Percentiles rank a stretch among this genome's conserved stretches.
These are phyloP conservation scores for Anas georgica DNA, from an alignment of 2,797 vertebrate genomes.

Conservation along the genomic window DNA sequence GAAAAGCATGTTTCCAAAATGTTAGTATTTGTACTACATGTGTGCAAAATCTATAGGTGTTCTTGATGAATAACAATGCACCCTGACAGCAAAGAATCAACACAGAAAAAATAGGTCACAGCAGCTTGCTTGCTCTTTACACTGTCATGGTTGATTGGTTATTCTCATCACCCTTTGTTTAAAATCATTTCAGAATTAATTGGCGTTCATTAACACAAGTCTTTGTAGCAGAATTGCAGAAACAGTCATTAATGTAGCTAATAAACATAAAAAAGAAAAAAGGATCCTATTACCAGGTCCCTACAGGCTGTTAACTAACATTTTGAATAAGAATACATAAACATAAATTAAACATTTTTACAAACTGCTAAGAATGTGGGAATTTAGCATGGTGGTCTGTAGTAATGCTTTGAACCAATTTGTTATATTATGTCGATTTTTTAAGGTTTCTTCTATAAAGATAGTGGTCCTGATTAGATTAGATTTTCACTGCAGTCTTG, in stretches of 20 bases:
- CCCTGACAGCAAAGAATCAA: slow-evolving; percentile 78
- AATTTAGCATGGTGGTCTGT: slow-evolving; percentile 75
- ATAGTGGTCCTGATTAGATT: slow-evolving; percentile 22
- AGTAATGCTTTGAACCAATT: slow-evolving; percentile 69
- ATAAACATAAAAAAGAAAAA: slow-evolving; percentile 87
- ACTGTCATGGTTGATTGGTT: slow-evolving; percentile 85
- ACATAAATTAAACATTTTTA: slow-evolving; percentile 84
- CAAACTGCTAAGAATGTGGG: slow-evolving; percentile 78
- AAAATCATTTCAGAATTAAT: slow-evolving; percentile 88
- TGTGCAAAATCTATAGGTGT: slow-evolving; percentile 66
- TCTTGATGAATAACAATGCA: slow-evolving; percentile 62
- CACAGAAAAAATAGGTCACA: slow-evolving; percentile 81
- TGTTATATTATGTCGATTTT: slow-evolving; percentile 53
- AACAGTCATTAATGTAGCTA: slow-evolving; percentile 86
- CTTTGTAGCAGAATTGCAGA: slow-evolving; percentile 83
- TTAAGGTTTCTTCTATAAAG: slow-evolving; percentile 35
- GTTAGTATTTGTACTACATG: background rate
- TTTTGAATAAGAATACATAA: slow-evolving; percentile 84
- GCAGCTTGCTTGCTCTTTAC: slow-evolving; percentile 76
- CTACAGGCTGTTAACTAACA: slow-evolving; percentile 84
- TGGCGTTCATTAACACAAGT: slow-evolving; percentile 84
- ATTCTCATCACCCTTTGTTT: slow-evolving; percentile 87
- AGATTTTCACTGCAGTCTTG: background rate
- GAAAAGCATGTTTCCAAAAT: background rate
- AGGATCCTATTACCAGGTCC: slow-evolving; percentile 82